Percentiles rank a stretch among this genome's conserved stretches.
Evolutionary conservation across 2,888 invertebrate genomes (phyloP).

Genomic region (Gryllus longicercus): DNA sequence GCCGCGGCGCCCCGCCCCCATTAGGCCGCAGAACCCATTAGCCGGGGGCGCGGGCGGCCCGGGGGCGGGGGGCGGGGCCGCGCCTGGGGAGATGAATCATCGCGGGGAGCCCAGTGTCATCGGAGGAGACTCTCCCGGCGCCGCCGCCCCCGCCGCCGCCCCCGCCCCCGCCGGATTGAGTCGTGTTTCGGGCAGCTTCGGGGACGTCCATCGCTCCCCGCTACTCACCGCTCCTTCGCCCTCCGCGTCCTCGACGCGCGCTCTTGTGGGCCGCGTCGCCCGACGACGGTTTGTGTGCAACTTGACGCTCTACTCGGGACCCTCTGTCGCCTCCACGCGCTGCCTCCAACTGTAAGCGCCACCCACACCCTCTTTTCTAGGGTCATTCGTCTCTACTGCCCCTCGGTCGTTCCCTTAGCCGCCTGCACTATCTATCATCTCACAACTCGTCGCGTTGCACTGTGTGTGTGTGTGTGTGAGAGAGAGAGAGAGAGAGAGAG

Average conservation of each 20-base stretch:
- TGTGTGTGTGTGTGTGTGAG: too few relatives aligned
- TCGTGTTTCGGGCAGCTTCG: too few relatives aligned
- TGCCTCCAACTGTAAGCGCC: too few relatives aligned
- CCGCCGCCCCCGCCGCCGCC: background rate
- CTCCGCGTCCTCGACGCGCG: background rate
- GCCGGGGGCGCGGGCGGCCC: background rate
- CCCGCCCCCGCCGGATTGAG: background rate
- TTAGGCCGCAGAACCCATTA: background rate
- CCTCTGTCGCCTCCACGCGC: too few relatives aligned
- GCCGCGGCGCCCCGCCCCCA: background rate
- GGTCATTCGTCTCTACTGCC: too few relatives aligned
- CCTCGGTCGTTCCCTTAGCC: too few relatives aligned
- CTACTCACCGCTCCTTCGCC: background rate
- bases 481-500: too few relatives aligned
- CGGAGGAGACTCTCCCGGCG: background rate
- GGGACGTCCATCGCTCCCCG: background rate
- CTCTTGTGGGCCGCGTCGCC: background rate
- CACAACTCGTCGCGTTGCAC: too few relatives aligned
- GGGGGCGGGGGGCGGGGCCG: background rate
- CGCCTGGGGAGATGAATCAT: conserved; percentile 5
- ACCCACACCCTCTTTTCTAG: too few relatives aligned
- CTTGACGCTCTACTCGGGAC: too few relatives aligned
- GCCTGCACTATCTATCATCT: too few relatives aligned
- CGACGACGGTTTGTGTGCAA: too few relatives aligned
- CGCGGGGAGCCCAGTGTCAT: background rate